Base-by-base conservation (phyloP, 1,140 invertebrate species). In the Halyomorpha halys region DNA sequence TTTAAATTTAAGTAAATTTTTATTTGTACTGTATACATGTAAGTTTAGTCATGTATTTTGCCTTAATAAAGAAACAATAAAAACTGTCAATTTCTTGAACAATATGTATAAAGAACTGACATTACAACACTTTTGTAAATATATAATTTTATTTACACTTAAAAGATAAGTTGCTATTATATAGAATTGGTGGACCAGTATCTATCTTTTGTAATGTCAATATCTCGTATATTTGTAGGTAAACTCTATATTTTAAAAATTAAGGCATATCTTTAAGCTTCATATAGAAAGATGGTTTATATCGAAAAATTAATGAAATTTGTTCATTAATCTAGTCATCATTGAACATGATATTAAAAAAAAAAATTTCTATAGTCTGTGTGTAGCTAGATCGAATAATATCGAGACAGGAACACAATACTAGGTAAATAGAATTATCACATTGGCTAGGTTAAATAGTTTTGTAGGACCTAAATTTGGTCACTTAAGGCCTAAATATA, bases 11-110 rank as follows among this genome's bases (percentile, higher is more conserved):
- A 16, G 4, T 21, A 11, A 13, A 25, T 39, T 39, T 39, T 6
- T 2, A 39, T 39, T 39, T 39, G 1, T 39, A 39, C 34, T 39
- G 34, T 39, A 39, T 39, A 39, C 34, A 39, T 39, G 34, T 39
- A 39, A 39, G 34, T 39, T 39, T 11, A 39, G 5, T 13, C 6
- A 39, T 39, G 34, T 39, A 39, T 39, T 56, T 15, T 56, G 53
- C 53, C 53, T 56, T 56, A 56, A 21, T 23, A 27, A 56, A 56
- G 53, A 56, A 56, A 56, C 53, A 56, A 56, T 56, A 39, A 56
- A 56, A 9, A 23, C 53, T 56, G 53, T 56, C 53, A 56, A 56
- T 56, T 56, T 56, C 23, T 56, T 21, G 23, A 56, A 56, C 53
- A 56, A 56, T 56, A 56, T 23, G 15, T 23, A 23, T 15, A 56